These are phyloP conservation scores for Chaetodon auriga DNA, from an alignment of 2,113 vertebrate species.

Conservation along the genomic window DNA sequence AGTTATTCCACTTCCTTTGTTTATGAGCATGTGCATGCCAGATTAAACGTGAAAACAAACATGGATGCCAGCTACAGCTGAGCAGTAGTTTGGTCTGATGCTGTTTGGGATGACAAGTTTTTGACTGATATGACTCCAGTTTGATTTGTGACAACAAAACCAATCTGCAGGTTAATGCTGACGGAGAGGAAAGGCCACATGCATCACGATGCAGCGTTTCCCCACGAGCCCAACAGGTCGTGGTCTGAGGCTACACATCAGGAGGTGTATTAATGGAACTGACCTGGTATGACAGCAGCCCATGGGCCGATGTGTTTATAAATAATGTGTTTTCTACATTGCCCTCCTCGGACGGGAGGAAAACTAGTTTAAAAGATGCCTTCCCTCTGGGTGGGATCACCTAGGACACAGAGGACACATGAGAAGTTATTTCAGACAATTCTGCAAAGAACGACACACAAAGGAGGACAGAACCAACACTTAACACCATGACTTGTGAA, in stretches of 20 bases:
- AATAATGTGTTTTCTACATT: conserved; percentile 96
- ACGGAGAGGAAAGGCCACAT: background rate
- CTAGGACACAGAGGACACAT: conserved; percentile 77
- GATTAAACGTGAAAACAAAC: conserved; percentile 10
- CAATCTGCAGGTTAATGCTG: background rate
- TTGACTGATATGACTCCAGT: background rate
- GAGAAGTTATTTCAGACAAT: background rate
- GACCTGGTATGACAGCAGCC: conserved; percentile 91
- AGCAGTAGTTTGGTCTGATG: background rate
- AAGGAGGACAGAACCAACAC: background rate
- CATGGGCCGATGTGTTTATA: conserved; percentile 98
- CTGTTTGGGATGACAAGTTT: background rate
- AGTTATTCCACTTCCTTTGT: background rate
- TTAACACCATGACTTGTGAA: background rate
- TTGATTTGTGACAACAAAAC: background rate
- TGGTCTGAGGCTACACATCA: background rate
- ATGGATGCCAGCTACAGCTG: background rate
- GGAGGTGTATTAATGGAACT: conserved; percentile 43
- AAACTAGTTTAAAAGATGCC: conserved; percentile 95
- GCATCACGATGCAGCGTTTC: background rate
- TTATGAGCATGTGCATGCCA: background rate
- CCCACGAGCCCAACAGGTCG: background rate
- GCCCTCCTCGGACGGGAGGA: conserved; percentile 95
- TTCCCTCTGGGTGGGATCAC: conserved; percentile 95
- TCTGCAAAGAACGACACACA: background rate